Evolutionary conservation across 2,888 invertebrate species (phyloP).

Genomic region (Drosophila emarginata): DNA sequence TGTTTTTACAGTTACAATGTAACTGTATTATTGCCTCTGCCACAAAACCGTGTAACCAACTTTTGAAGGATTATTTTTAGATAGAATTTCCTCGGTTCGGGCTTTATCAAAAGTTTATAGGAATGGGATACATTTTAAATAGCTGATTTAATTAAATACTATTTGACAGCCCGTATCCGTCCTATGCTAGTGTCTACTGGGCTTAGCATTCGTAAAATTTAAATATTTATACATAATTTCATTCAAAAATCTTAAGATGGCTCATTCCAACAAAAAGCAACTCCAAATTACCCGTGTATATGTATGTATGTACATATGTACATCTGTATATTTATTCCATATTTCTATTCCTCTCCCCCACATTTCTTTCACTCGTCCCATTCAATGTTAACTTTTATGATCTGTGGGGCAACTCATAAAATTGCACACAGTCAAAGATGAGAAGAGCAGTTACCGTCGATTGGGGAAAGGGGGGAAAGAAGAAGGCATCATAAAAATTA

Average conservation of each 20-base stretch:
- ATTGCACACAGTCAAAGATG: background rate
- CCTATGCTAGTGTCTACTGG: background rate
- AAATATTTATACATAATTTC: conserved; percentile 5
- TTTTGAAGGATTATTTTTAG: too few relatives aligned
- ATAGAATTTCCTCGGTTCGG: too few relatives aligned
- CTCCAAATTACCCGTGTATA: background rate
- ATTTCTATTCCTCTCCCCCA: conserved; percentile 3
- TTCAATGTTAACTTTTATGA: conserved; percentile 15
- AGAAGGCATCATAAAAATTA: conserved; percentile 67
- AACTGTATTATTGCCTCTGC: too few relatives aligned
- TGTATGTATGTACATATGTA: too few relatives aligned
- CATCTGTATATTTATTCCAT: background rate
- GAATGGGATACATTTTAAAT: background rate
- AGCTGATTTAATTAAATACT: background rate
- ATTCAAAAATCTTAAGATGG: background rate
- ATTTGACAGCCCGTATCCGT: background rate
- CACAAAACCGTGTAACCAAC: too few relatives aligned
- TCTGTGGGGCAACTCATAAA: conserved; percentile 9
- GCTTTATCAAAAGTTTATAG: too few relatives aligned
- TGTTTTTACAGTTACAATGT: too few relatives aligned
- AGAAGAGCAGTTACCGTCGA: background rate
- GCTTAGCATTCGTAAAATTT: background rate
- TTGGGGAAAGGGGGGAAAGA: background rate
- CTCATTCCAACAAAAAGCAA: background rate
- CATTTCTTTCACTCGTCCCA: background rate